A percentile compares a stretch with the other conserved stretches of the same genome.
These are phyloP conservation scores for Lamellibrachia satsuma DNA, from an alignment of 2,888 invertebrate genomes.

Conservation along the genomic window DNA sequence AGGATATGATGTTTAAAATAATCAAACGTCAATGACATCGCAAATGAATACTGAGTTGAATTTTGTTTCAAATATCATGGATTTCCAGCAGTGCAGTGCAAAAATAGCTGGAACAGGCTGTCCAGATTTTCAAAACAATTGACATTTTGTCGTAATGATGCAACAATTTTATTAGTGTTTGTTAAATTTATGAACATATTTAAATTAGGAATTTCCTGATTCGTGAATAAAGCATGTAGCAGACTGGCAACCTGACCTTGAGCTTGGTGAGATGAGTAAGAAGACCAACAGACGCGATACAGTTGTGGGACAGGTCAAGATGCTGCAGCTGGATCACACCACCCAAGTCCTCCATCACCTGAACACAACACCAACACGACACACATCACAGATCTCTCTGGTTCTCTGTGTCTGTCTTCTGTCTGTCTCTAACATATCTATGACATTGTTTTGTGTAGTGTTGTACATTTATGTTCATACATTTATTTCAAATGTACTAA, in stretches of 20 bases:
- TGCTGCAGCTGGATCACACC: not conserved
- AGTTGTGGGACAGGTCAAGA: not conserved
- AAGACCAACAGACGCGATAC: conserved; percentile 83
- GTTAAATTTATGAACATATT: too few species aligned
- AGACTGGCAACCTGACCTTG: conserved; percentile 73
- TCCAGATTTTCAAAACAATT: too few species aligned
- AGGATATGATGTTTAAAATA: not conserved
- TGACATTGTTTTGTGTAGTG: too few species aligned
- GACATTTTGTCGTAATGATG: too few species aligned
- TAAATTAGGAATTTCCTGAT: too few species aligned
- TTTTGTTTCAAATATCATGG: not conserved
- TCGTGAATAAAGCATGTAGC: not conserved
- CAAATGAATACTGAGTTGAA: not conserved
- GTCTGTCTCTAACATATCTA: too few species aligned
- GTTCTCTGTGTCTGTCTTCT: not conserved
- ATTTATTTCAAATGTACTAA: too few species aligned
- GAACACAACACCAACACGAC: not conserved
- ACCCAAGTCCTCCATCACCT: not conserved
- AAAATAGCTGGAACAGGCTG: not conserved
- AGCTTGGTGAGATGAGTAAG: conserved; percentile 82
- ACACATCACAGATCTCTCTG: not conserved
- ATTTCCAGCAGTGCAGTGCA: not conserved
- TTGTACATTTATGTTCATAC: too few species aligned
- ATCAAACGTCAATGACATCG: not conserved
- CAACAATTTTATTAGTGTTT: too few species aligned